Evolutionary conservation across 2,888 invertebrate species (phyloP).

Genomic region (Hyposoter dolosus): DNA sequence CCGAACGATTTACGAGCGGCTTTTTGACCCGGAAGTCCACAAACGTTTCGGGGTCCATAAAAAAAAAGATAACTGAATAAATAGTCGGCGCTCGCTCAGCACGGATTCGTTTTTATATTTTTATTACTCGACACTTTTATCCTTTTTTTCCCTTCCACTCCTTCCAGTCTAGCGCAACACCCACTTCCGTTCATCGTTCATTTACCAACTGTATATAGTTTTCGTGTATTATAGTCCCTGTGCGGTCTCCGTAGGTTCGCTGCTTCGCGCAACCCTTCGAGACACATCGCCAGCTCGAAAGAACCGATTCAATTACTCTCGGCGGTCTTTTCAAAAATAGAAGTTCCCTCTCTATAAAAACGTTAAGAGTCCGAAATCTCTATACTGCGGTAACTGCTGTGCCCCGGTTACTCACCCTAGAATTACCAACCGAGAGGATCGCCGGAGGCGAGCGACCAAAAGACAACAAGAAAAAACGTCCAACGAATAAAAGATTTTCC

Average conservation of each 20-base stretch:
- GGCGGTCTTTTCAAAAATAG: slow-evolving; percentile 43
- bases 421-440: slow-evolving; percentile 74
- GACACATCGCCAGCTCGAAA: slow-evolving; percentile 46
- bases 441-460: slow-evolving; percentile 50
- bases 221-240: neutral
- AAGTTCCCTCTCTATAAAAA: slow-evolving; percentile 17
- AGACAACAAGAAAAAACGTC: slow-evolving; percentile 36
- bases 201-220: slow-evolving; percentile 42
- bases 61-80: slow-evolving; percentile 46
- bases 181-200: slow-evolving; percentile 68
- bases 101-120: slow-evolving; percentile 65
- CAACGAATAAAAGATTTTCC: slow-evolving; percentile 75
- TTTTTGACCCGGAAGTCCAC: slow-evolving; percentile 34
- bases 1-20: slow-evolving; percentile 1
- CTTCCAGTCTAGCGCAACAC: slow-evolving; percentile 53
- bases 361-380: neutral
- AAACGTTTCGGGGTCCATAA: slow-evolving; percentile 10
- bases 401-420: slow-evolving; percentile 71
- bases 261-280: slow-evolving; percentile 30
- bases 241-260: neutral
- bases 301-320: slow-evolving; percentile 68
- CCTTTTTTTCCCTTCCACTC: slow-evolving; percentile 11
- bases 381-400: slow-evolving; percentile 34
- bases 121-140: slow-evolving; percentile 67
- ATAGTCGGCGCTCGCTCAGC: slow-evolving; percentile 57